Conservation (phyloP, 2,888 invertebrate species). For the Spodoptera littoralis region DNA sequence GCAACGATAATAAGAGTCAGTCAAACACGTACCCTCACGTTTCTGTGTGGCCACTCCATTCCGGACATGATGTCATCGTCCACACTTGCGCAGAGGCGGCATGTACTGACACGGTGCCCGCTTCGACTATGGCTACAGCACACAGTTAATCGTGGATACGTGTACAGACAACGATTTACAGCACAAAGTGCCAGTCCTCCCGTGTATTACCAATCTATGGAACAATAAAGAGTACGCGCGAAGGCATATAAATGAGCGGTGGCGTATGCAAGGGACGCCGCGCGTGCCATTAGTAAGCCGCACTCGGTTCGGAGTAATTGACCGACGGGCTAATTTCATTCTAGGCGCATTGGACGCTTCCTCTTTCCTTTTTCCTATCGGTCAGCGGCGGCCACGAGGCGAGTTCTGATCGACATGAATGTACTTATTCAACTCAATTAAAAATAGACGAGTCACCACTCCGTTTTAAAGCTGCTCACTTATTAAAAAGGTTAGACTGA, state of each 20-base stretch:
- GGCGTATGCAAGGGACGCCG: conserved; percentile 83
- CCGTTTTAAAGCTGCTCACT: conserved; percentile 16
- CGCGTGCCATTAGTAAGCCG: conserved; percentile 85
- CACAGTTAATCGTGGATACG: conserved; percentile 86
- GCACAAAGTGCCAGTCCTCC: conserved; percentile 87
- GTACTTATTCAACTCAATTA: conserved; percentile 54
- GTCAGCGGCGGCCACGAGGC: conserved; percentile 81
- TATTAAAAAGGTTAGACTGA: conserved; percentile 9
- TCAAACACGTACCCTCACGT: conserved; percentile 79
- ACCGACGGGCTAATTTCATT: conserved; percentile 87
- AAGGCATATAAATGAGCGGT: conserved; percentile 85
- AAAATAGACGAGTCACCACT: conserved; percentile 31
- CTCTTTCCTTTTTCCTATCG: conserved; percentile 89
- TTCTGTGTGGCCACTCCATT: conserved; percentile 81
- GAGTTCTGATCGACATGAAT: conserved; percentile 65
- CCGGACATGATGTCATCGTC: conserved; percentile 87
- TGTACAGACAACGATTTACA: conserved; percentile 88
- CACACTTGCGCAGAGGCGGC: conserved; percentile 77
- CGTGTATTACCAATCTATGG: conserved; percentile 88
- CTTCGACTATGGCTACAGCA: conserved; percentile 73
- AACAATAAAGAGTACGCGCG: conserved; percentile 86
- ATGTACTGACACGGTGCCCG: conserved; percentile 79
- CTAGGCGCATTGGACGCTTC: conserved; percentile 86
- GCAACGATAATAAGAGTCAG: conserved; percentile 70
- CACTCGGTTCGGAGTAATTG: conserved; percentile 85